Evolutionary conservation across 2,113 vertebrate genomes (phyloP).

Genomic region (Poeciliopsis turrubarensis): DNA sequence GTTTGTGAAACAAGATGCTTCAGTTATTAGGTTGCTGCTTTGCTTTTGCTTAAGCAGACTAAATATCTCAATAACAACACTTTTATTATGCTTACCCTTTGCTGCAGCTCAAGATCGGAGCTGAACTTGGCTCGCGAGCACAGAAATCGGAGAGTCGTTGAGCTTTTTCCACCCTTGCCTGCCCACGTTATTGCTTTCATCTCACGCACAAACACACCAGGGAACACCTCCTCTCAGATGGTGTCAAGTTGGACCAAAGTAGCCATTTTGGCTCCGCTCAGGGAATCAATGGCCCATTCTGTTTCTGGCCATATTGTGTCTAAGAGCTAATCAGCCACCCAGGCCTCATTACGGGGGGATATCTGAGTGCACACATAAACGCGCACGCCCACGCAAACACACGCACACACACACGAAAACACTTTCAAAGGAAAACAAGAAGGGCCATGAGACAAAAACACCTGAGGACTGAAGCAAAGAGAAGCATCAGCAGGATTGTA

Average conservation of each 20-base stretch:
- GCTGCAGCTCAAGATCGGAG: not conserved
- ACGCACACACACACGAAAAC: not conserved
- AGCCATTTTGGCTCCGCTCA: conserved; percentile 54
- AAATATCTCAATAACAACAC: not conserved
- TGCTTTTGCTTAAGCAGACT: not conserved
- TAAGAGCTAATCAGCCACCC: conserved; percentile 65
- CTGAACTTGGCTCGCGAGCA: not conserved
- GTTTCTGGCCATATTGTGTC: conserved; percentile 64
- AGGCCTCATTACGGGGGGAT: conserved; percentile 56
- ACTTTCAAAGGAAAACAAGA: not conserved
- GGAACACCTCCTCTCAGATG: conserved; percentile 27
- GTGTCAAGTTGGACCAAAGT: conserved; percentile 38
- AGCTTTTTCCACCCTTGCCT: conserved; percentile 1
- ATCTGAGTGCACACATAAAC: conserved; percentile 11
- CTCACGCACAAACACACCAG: not conserved
- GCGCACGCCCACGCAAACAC: conserved; percentile 3
- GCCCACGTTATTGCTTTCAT: conserved; percentile 8
- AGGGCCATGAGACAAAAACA: not conserved
- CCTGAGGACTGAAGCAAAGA: conserved; percentile 9
- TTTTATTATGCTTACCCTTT: not conserved
- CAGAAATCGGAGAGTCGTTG: not conserved
- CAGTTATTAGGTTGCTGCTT: not conserved
- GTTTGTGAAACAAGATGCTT: too few relatives aligned
- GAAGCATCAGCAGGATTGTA: conserved; percentile 12
- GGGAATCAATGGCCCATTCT: conserved; percentile 66